Conservation (phyloP, 2,888 invertebrate species). For the Athripsodes cinereus region DNA sequence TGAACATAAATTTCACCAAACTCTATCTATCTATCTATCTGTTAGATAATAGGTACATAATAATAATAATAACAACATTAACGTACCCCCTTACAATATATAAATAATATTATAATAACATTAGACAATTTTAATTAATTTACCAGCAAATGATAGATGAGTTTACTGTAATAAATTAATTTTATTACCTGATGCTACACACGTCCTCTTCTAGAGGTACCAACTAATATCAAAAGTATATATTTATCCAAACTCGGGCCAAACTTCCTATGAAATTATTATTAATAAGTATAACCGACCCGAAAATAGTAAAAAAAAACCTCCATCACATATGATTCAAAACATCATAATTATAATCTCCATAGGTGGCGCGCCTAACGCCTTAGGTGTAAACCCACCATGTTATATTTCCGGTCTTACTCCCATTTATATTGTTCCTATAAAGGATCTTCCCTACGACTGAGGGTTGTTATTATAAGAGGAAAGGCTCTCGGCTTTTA, state of each 20-base stretch:
- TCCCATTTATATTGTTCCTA: neutral
- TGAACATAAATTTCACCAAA: no score
- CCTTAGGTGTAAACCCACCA: neutral
- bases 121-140: neutral
- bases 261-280: no score
- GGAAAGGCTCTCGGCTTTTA: no score
- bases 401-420: neutral
- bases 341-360: neutral
- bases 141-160: neutral
- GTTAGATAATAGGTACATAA: neutral
- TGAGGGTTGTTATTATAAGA: no score
- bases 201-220: no score
- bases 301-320: no score
- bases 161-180: neutral
- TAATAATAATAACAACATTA: no score
- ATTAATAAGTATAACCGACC: no score
- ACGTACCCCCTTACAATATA: neutral
- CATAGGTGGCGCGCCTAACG: neutral
- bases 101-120: neutral
- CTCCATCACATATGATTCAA: neutral
- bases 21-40: no score
- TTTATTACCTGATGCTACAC: neutral
- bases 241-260: no score
- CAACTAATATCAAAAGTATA: no score
- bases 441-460: neutral